phyloP scores from a whole-genome alignment of 2,797 vertebrate species.

The Alfaro cultratus region DNA sequence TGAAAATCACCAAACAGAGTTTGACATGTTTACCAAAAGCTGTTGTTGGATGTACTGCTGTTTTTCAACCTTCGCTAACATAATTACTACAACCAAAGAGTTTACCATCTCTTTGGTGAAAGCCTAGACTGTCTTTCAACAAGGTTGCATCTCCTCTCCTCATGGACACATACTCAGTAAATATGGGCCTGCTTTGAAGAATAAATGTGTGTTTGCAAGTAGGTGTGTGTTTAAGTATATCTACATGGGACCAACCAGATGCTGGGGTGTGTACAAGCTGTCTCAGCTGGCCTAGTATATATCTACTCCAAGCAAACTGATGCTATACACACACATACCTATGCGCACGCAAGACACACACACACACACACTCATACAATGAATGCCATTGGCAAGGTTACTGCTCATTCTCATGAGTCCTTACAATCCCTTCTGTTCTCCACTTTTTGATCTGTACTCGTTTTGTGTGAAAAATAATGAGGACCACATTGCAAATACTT shows the following conservation, averaged over 20 bases:
- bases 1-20: conserved; percentile 16
- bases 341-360: conserved; percentile 12
- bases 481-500: conserved; percentile 61
- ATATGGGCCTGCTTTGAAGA: conserved; percentile 21
- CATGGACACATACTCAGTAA: conserved; percentile 12
- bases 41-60: conserved; percentile 31
- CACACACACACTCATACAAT: conserved; percentile 24
- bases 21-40: conserved; percentile 30
- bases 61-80: conserved; percentile 24
- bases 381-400: conserved; percentile 77
- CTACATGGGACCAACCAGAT: conserved; percentile 10
- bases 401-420: conserved; percentile 59
- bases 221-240: conserved; percentile 3
- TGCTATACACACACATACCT: conserved; percentile 3
- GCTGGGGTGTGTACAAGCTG: conserved; percentile 35
- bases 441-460: conserved; percentile 55
- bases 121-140: conserved; percentile 28
- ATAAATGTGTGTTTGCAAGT: conserved; percentile 5
- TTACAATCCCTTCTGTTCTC: conserved; percentile 40
- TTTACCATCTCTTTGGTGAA: conserved; percentile 43
- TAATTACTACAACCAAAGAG: conserved; percentile 54
- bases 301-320: conserved; percentile 22
- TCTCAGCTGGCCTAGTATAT: conserved; percentile 45
- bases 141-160: conserved; percentile 44
- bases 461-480: conserved; percentile 71